phyloP scores from a whole-genome alignment of 2,888 invertebrate genomes.

The Hedychridium roseum region DNA sequence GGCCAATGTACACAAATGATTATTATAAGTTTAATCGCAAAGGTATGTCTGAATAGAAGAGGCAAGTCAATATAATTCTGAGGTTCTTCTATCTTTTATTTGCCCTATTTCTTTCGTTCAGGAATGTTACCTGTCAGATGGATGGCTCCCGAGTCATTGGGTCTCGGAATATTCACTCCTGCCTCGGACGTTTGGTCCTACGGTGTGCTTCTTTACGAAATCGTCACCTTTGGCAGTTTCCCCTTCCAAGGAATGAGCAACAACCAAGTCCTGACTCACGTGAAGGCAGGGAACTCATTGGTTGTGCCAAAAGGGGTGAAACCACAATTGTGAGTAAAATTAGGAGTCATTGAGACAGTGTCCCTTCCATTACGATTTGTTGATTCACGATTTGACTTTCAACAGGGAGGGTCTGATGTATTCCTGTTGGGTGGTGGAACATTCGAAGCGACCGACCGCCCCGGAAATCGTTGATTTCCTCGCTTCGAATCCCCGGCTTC shows the following conservation, averaged over 20 bases:
- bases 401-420: slow-evolving; percentile 77
- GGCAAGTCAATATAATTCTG: neutral
- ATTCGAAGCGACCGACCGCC: slow-evolving; percentile 77
- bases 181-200: slow-evolving; percentile 92
- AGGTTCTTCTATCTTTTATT: neutral
- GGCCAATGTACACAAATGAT: slow-evolving; percentile 86
- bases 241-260: slow-evolving; percentile 90
- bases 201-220: slow-evolving; percentile 86
- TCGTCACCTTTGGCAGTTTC: slow-evolving; percentile 90
- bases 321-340: slow-evolving; percentile 82
- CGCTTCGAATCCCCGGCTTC: slow-evolving; percentile 77
- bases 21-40: slow-evolving; percentile 89
- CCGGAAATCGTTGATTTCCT: slow-evolving; percentile 83
- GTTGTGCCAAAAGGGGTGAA: slow-evolving; percentile 80
- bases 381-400: too few species aligned
- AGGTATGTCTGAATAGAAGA: slow-evolving; percentile 62
- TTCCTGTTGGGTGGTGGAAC: slow-evolving; percentile 81
- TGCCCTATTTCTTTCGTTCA: too few species aligned
- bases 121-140: slow-evolving; percentile 87
- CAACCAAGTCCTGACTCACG: slow-evolving; percentile 81
- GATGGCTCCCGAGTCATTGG: slow-evolving; percentile 92
- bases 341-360: too few species aligned
- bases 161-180: slow-evolving; percentile 83
- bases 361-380: too few species aligned
- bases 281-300: slow-evolving; percentile 79